These are phyloP conservation scores for Podocnemis expansa DNA, from an alignment of 2,113 vertebrate genomes.

Conservation along the genomic window DNA sequence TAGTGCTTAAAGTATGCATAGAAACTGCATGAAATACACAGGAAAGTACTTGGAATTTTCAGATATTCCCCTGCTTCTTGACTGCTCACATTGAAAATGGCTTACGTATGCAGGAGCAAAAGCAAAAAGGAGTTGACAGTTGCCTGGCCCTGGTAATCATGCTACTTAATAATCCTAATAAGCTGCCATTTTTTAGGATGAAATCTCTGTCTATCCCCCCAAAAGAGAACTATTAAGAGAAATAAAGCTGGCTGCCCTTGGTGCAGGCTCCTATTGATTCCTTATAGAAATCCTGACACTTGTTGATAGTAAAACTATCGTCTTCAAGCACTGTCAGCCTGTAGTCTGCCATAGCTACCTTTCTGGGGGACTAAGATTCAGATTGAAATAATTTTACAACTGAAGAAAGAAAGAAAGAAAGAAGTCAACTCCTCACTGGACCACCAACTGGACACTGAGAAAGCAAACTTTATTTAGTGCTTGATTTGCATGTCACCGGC, in stretches of 20 bases:
- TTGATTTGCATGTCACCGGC: slow-evolving; percentile 35
- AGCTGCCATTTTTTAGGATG: background rate
- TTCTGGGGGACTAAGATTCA: slow-evolving; percentile 24
- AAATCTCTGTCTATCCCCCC: background rate
- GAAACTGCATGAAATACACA: background rate
- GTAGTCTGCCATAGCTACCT: background rate
- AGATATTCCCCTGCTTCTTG: background rate
- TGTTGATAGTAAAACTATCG: slow-evolving; percentile 10
- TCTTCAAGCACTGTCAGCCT: slow-evolving; percentile 1
- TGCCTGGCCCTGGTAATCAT: background rate
- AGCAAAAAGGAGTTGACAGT: background rate
- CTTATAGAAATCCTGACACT: slow-evolving; percentile 60
- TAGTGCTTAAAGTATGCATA: background rate
- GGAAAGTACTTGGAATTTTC: background rate
- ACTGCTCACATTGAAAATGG: background rate
- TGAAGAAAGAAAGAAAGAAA: background rate
- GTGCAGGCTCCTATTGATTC: slow-evolving; percentile 31
- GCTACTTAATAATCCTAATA: background rate
- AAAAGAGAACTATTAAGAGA: slow-evolving; percentile 34
- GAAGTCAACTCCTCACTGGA: slow-evolving; percentile 9
- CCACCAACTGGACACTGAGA: background rate
- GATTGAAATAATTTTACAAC: background rate
- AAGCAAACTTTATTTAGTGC: background rate
- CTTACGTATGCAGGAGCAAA: background rate
- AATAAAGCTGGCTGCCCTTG: slow-evolving; percentile 14